A percentile compares a stretch with the other conserved stretches of the same genome.
Conservation (phyloP, 2,888 invertebrate genomes). For the Sylvicola cinctus region DNA sequence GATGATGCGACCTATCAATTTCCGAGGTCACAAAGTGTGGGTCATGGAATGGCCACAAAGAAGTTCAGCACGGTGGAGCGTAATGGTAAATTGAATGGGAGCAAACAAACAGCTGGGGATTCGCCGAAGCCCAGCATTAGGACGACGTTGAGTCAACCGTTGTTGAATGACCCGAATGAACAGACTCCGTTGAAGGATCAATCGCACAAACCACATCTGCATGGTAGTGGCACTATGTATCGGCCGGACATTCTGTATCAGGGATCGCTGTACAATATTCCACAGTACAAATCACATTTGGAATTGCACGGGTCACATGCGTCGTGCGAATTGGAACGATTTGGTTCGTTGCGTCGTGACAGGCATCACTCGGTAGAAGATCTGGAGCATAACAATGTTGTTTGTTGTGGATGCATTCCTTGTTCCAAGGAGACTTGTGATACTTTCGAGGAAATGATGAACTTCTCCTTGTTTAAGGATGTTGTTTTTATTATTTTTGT, state of each 20-base stretch:
- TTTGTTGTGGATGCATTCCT: slow-evolving; percentile 37
- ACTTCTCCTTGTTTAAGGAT: slow-evolving; percentile 64
- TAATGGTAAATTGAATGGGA: too few species aligned
- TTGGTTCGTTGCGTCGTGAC: slow-evolving; percentile 23
- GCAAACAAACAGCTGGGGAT: too few species aligned
- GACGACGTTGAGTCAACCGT: slow-evolving; percentile 51
- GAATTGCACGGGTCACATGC: too few species aligned
- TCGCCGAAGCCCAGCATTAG: too few species aligned
- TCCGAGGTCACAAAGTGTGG: slow-evolving; percentile 12
- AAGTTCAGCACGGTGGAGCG: too few species aligned
- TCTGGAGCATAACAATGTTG: too few species aligned
- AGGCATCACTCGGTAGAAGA: too few species aligned
- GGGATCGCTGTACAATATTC: slow-evolving; percentile 32
- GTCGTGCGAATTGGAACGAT: slow-evolving; percentile 20
- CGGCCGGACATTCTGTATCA: slow-evolving; percentile 79
- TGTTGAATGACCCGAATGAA: slow-evolving; percentile 30
- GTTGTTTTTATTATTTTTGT: slow-evolving; percentile 76
- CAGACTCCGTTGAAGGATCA: slow-evolving; percentile 1
- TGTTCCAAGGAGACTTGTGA: slow-evolving; percentile 50
- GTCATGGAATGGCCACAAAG: slow-evolving; percentile 5
- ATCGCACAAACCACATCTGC: slow-evolving; percentile 12
- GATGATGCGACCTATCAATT: too few species aligned
- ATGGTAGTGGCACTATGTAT: slow-evolving; percentile 58
- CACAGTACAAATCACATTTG: slow-evolving; percentile 30
- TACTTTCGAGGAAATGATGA: slow-evolving; percentile 62